Conservation (phyloP, 2,888 invertebrate species). For the Leucoma salicis region DNA sequence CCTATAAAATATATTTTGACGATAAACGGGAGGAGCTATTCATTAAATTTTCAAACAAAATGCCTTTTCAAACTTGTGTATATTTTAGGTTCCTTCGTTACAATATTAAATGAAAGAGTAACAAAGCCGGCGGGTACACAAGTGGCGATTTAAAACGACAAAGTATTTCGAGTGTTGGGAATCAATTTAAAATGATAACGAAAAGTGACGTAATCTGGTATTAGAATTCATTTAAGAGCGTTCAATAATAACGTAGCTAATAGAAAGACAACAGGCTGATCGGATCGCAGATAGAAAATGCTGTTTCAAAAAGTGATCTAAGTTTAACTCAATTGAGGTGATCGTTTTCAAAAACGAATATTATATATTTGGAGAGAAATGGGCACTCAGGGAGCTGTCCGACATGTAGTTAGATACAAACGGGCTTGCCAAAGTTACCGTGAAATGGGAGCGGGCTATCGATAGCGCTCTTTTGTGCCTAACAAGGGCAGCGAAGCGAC, state of each 20-base stretch:
- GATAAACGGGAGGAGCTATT: conserved; percentile 20
- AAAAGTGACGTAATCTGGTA: conserved; percentile 49
- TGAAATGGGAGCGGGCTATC: conserved; percentile 44
- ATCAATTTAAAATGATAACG: conserved; percentile 46
- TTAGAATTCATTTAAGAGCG: conserved; percentile 41
- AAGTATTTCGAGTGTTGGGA: conserved; percentile 33
- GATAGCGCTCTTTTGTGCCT: conserved; percentile 12
- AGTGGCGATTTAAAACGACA: conserved; percentile 28
- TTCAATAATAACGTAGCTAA: conserved; percentile 39
- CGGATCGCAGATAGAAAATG: conserved; percentile 46
- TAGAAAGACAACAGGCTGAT: conserved; percentile 61
- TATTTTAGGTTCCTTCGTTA: conserved; percentile 19
- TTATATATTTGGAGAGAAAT: conserved; percentile 24
- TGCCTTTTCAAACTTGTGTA: conserved; percentile 8
- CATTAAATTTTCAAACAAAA: conserved; percentile 21
- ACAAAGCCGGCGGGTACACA: conserved; percentile 24
- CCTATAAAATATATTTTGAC: conserved; percentile 23
- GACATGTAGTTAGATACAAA: conserved; percentile 24
- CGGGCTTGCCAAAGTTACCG: conserved; percentile 45
- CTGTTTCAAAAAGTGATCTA: conserved; percentile 49
- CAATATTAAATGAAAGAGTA: conserved; percentile 23
- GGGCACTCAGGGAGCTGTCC: background rate
- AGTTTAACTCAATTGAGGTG: conserved; percentile 46
- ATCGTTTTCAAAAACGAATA: conserved; percentile 34
- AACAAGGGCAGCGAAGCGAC: conserved; percentile 3